These are phyloP conservation scores for Nesometra sesokonis DNA, from an alignment of 35 echinoderm and acorn worm genomes.

Conservation along the genomic window DNA sequence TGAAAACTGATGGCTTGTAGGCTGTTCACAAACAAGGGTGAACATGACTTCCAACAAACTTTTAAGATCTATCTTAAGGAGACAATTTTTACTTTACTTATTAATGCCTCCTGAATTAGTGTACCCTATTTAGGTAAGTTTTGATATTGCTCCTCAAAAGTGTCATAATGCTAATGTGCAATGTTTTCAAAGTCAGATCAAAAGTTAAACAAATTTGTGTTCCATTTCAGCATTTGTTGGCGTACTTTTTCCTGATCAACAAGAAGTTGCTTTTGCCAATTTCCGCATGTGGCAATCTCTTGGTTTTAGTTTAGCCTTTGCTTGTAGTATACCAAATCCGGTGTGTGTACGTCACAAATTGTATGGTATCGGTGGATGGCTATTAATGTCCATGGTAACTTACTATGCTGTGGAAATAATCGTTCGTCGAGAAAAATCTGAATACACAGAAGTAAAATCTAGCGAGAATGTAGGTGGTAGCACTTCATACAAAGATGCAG, in stretches of 20 bases:
- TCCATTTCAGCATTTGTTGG: constrained; percentile 38
- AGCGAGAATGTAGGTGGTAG: too few relatives aligned
- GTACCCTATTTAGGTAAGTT: too few relatives aligned
- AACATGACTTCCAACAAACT: too few relatives aligned
- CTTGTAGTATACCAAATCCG: constrained; percentile 11
- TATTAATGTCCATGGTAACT: background rate
- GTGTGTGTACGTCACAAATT: constrained; percentile 41
- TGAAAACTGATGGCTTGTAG: too few relatives aligned
- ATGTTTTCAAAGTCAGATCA: too few relatives aligned
- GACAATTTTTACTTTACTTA: too few relatives aligned
- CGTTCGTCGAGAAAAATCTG: background rate
- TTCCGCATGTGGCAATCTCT: constrained; percentile 24
- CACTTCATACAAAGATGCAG: too few relatives aligned
- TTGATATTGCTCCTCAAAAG: too few relatives aligned
- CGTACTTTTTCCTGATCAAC: constrained; percentile 28
- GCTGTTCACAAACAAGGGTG: too few relatives aligned
- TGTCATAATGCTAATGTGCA: too few relatives aligned
- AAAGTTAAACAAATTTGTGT: background rate
- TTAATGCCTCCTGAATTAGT: too few relatives aligned
- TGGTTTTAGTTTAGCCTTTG: constrained; percentile 40
- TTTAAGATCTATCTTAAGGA: too few relatives aligned
- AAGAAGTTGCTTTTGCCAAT: constrained; percentile 49
- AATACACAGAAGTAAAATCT: background rate
- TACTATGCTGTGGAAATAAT: background rate
- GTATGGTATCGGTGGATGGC: constrained; percentile 5